Evolutionary conservation across 2,888 invertebrate species (phyloP).

Genomic region (Encarsia formosa): DNA sequence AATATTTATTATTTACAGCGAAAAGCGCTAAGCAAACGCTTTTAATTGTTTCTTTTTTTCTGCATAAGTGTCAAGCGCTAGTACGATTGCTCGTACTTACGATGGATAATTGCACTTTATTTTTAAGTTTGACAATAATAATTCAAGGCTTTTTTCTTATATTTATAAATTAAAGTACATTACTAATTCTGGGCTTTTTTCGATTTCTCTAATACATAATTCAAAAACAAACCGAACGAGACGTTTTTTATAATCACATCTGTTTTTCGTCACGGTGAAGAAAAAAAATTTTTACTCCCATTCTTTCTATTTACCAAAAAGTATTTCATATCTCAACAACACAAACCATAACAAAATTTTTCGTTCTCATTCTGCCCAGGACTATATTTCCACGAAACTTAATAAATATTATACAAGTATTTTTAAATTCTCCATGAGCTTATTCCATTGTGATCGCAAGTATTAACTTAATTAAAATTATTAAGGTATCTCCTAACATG

Average conservation of each 20-base stretch:
- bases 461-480: conserved; percentile 25
- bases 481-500: conserved; percentile 30
- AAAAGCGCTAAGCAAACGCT: conserved; percentile 24
- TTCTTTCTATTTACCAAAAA: neutral
- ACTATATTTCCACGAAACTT: conserved; percentile 26
- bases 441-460: conserved; percentile 18
- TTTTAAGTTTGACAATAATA: neutral
- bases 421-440: conserved; percentile 14
- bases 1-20: conserved; percentile 51
- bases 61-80: neutral
- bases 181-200: conserved; percentile 28
- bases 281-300: neutral
- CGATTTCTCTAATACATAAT: conserved; percentile 2
- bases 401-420: conserved; percentile 25
- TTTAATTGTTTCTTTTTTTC: neutral
- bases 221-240: conserved; percentile 2
- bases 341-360: neutral
- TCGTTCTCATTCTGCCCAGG: conserved; percentile 20
- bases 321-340: neutral
- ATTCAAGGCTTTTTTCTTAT: conserved; percentile 1
- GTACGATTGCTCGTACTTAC: neutral
- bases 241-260: conserved; percentile 5
- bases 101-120: too few relatives aligned
- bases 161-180: conserved; percentile 29
- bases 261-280: conserved; percentile 3